phyloP scores from a whole-genome alignment of 2,888 invertebrate genomes.

The Meteorus cinctellus region DNA sequence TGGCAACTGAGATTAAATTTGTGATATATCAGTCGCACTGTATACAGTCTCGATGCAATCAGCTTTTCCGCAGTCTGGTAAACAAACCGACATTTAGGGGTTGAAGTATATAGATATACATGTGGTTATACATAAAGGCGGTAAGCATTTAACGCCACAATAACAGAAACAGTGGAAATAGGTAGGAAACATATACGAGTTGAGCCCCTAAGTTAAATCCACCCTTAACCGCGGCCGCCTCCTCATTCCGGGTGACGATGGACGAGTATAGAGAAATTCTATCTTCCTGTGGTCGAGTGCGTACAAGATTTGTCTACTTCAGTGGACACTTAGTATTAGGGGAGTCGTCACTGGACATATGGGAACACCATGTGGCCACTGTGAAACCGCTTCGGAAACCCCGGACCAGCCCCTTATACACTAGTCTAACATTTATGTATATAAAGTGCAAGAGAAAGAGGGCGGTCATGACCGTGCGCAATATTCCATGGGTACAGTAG shows the following conservation, averaged over 20 bases:
- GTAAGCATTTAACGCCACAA: constrained; percentile 36
- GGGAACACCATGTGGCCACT: constrained; percentile 72
- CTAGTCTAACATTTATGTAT: constrained; percentile 5
- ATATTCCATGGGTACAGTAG: constrained; percentile 56
- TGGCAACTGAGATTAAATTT: constrained; percentile 30
- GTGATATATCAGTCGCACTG: constrained; percentile 43
- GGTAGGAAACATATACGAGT: constrained; percentile 31
- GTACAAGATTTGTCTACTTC: constrained; percentile 60
- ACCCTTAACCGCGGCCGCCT: constrained; percentile 31
- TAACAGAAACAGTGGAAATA: constrained; percentile 29
- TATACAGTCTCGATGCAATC: constrained; percentile 54
- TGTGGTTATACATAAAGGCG: constrained; percentile 35
- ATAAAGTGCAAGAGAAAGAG: constrained; percentile 33
- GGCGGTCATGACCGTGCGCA: constrained; percentile 43
- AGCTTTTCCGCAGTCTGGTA: constrained; percentile 54
- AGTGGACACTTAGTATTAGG: constrained; percentile 58
- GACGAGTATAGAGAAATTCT: constrained; percentile 38
- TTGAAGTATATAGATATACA: constrained; percentile 29
- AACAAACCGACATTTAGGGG: constrained; percentile 55
- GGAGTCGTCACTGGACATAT: constrained; percentile 66
- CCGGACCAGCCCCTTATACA: constrained; percentile 31
- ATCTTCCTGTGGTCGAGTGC: constrained; percentile 52
- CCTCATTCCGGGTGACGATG: constrained; percentile 46
- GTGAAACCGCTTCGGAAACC: constrained; percentile 45
- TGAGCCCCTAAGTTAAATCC: constrained; percentile 27